These are phyloP conservation scores for Wiebesia pumilae DNA, from an alignment of 1,140 invertebrate genomes.

Conservation along the genomic window DNA sequence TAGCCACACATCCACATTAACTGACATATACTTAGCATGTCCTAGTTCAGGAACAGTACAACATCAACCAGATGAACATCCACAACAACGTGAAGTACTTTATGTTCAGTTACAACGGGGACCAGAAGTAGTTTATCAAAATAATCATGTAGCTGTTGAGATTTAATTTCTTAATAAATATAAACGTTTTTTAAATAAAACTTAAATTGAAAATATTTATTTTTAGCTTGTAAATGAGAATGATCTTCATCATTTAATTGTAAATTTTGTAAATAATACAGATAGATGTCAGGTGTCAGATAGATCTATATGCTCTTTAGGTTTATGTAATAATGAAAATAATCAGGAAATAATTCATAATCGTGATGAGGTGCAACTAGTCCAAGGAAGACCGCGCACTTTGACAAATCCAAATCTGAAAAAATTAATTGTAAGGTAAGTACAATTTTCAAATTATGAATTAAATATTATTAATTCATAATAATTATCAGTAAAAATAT, in stretches of 20 bases:
- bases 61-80: constrained; percentile 53
- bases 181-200: not conserved
- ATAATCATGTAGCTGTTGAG: constrained; percentile 33
- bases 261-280: constrained; percentile 31
- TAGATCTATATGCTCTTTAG: constrained; percentile 67
- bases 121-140: constrained; percentile 20
- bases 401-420: constrained; percentile 69
- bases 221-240: constrained; percentile 42
- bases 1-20: constrained; percentile 78
- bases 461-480: not conserved
- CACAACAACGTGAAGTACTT: constrained; percentile 49
- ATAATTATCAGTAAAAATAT: not conserved
- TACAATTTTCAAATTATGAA: not conserved
- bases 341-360: constrained; percentile 61
- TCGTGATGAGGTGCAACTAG: constrained; percentile 57
- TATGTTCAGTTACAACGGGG: constrained; percentile 48
- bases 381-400: constrained; percentile 61
- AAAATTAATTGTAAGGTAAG: constrained; percentile 68
- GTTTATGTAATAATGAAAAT: constrained; percentile 55
- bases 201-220: not conserved
- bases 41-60: constrained; percentile 61
- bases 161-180: not conserved
- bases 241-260: constrained; percentile 31
- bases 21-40: constrained; percentile 78
- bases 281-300: constrained; percentile 64